A percentile compares a stretch with the other conserved stretches of the same genome.
phyloP scores from a whole-genome alignment of 2,113 vertebrate genomes.

The Eclectus roratus region DNA sequence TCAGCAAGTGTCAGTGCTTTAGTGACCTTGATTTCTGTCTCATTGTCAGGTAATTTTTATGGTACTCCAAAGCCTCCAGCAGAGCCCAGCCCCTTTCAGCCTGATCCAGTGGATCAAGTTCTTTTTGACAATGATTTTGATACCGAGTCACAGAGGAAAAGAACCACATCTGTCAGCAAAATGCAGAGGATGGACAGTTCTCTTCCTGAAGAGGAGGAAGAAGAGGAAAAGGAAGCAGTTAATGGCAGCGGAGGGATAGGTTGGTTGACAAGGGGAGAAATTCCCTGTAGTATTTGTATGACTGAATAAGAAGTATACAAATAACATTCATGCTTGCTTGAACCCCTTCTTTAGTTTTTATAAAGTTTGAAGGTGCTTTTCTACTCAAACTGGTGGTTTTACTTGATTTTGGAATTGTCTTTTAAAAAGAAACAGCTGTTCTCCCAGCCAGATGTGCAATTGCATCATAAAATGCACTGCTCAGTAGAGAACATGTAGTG shows the following conservation, averaged over 20 bases:
- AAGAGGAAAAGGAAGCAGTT: constrained; percentile 88
- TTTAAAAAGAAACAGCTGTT: constrained; percentile 58
- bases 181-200: constrained; percentile 95
- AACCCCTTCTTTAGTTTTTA: neutral
- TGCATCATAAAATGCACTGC: constrained; percentile 39
- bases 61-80: constrained; percentile 96
- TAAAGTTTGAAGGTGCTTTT: neutral
- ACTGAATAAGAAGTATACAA: neutral
- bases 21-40: neutral
- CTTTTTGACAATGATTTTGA: constrained; percentile 97
- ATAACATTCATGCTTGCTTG: neutral
- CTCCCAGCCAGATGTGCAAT: constrained; percentile 53
- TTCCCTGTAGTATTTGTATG: neutral
- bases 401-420: neutral
- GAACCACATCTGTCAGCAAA: constrained; percentile 96
- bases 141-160: constrained; percentile 90
- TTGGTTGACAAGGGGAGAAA: constrained; percentile 63
- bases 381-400: neutral
- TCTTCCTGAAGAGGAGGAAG: constrained; percentile 95
- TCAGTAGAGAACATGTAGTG: constrained; percentile 24
- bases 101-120: constrained; percentile 94
- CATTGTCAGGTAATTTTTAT: constrained; percentile 90
- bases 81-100: constrained; percentile 93
- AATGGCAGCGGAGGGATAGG: constrained; percentile 85
- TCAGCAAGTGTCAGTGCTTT: neutral